Base-by-base conservation (phyloP, 2,797 vertebrate genomes). In the Falco novaeseelandiae region DNA sequence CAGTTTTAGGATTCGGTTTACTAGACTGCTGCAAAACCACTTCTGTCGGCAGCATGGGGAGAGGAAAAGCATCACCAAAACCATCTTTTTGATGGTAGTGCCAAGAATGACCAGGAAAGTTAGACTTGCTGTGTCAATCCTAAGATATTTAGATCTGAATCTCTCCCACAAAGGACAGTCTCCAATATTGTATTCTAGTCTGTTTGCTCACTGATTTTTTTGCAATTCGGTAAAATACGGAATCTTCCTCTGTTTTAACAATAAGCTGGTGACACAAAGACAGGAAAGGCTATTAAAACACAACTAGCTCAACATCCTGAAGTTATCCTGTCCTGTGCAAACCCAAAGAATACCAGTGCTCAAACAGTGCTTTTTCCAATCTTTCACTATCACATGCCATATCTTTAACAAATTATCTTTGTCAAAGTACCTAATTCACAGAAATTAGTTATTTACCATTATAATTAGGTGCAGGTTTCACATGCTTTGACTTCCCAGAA, bases 201-300 rank as follows among this genome's bases (percentile, higher is more conserved):
- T 79, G 52, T n/a, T 76, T 77, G 54, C 44, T 90, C 40, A 22
- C 3, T 48, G 26, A 6, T 49, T 58, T 66, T 66, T 82, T 62
- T 70, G 44, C 34, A 70, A 19, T 25, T 71, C 11, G 18, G 27
- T 54, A 58, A 82, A 90, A 95, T 38, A 84, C 34, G 92, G 46
- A 71, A 57, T 90, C 61, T 52, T 89, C 55, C 67, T 71, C 90
- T 91, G 74, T 78, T 96, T 87, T 65, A 94, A 95, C 72, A 92
- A 93, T 94, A 87, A 91, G 7, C 29, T 49, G 26, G 66, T 73
- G 81, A 93, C 83, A 96, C 94, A 97, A 97, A 97, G 89, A 55
- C 96, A 95, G 97, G 96, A 96, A 97, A 83, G 65, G 61, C 66
- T 62, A 46, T 40, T n/a, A 49, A 86, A 90, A 79, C 74, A 87